phyloP scores from a whole-genome alignment of 2,113 vertebrate species.

The Pavo muticus region DNA sequence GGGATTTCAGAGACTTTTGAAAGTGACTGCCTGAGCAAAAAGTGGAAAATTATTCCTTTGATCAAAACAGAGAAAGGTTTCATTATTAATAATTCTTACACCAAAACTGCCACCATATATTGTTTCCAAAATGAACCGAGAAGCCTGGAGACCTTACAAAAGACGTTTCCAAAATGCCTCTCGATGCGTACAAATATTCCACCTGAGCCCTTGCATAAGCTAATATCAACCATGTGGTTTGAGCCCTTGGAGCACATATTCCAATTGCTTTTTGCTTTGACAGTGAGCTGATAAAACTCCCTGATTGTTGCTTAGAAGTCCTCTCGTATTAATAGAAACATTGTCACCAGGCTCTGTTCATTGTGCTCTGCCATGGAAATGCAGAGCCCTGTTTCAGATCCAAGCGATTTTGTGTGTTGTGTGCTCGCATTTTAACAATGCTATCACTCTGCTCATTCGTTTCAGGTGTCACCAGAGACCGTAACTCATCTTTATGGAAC shows the following conservation, averaged over 20 bases:
- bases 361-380: not conserved
- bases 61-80: not conserved
- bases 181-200: fast-evolving
- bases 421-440: not conserved
- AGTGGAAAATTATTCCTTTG: not conserved
- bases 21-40: not conserved
- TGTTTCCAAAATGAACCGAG: not conserved
- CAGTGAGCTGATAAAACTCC: not conserved
- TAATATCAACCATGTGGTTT: not conserved
- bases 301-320: not conserved
- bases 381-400: not conserved
- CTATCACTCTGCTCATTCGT: not conserved
- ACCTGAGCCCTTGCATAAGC: not conserved
- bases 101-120: not conserved
- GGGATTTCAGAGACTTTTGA: not conserved
- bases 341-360: not conserved
- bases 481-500: not conserved
- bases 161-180: not conserved
- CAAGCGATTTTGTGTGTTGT: not conserved
- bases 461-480: not conserved
- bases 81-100: not conserved
- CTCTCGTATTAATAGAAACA: not conserved
- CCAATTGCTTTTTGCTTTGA: not conserved
- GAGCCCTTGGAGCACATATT: fast-evolving
- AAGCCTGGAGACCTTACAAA: not conserved